These are phyloP conservation scores for Apostichopus leukothele DNA, from an alignment of 53 echinoderm and acorn worm genomes.

Conservation along the genomic window DNA sequence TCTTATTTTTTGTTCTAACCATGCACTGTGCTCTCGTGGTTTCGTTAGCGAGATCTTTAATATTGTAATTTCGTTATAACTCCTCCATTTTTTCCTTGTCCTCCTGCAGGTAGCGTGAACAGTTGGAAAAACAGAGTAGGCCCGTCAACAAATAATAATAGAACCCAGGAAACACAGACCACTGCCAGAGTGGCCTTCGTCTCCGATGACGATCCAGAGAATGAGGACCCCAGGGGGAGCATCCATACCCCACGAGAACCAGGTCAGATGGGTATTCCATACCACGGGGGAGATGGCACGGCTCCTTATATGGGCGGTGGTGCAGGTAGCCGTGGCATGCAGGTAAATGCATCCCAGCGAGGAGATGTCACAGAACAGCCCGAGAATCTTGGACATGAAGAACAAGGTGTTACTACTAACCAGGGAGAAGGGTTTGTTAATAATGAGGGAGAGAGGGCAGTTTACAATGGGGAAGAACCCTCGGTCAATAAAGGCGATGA, in stretches of 20 bases:
- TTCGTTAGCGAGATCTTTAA: too few relatives aligned
- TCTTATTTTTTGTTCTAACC: too few relatives aligned
- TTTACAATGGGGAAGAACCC: not conserved
- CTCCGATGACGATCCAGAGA: not conserved
- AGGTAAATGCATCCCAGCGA: too few relatives aligned
- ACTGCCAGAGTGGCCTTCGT: not conserved
- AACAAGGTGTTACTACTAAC: not conserved
- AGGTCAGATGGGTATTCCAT: not conserved
- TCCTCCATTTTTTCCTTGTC: not conserved
- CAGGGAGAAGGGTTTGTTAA: not conserved
- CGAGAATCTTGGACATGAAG: not conserved
- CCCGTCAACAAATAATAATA: constrained; percentile 3
- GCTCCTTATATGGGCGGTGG: too few relatives aligned
- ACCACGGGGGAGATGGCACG: not conserved
- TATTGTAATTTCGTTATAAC: too few relatives aligned
- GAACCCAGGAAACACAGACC: constrained; percentile 27
- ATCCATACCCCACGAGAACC: not conserved
- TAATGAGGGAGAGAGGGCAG: not conserved
- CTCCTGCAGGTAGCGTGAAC: constrained; percentile 8
- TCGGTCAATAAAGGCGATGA: not conserved
- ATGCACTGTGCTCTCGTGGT: too few relatives aligned
- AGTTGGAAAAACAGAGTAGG: constrained; percentile 41
- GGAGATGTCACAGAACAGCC: not conserved
- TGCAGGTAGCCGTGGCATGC: too few relatives aligned
- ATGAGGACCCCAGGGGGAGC: not conserved